phyloP scores from a whole-genome alignment of 2,113 vertebrate genomes.

The Todiramphus saurophagus region DNA sequence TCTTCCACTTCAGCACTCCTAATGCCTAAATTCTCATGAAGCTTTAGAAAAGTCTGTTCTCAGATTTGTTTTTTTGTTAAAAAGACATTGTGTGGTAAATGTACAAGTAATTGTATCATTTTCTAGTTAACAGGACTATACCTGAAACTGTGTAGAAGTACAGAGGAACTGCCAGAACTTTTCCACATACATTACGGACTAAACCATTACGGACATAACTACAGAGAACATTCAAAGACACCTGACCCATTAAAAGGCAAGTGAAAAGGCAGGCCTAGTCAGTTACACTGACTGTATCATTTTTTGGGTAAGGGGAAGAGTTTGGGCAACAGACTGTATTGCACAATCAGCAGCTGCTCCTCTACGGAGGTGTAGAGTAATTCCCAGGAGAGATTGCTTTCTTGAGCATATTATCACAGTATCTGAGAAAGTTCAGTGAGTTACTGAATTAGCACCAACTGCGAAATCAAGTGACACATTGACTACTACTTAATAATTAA shows the following conservation, averaged over 20 bases:
- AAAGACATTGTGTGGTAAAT: background rate
- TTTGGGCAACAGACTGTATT: background rate
- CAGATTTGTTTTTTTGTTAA: background rate
- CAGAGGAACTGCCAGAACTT: background rate
- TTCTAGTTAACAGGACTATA: background rate
- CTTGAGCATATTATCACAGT: background rate
- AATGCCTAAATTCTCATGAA: background rate
- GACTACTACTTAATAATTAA: background rate
- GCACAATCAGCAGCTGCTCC: background rate
- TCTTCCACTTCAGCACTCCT: background rate
- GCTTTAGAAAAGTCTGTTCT: background rate
- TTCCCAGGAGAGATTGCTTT: background rate
- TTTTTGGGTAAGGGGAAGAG: background rate
- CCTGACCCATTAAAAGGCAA: background rate
- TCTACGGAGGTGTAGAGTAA: background rate
- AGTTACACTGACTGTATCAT: background rate
- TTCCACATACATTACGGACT: background rate
- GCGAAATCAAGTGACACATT: background rate
- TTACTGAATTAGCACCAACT: background rate
- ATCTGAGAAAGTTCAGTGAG: background rate
- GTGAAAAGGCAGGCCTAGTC: background rate
- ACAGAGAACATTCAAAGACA: background rate
- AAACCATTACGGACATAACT: background rate
- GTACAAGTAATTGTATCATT: background rate
- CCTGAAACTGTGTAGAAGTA: background rate